Percentiles rank a stretch among this genome's conserved stretches.
Conservation (phyloP, 2,797 vertebrate genomes). For the Anguilla anguilla region DNA sequence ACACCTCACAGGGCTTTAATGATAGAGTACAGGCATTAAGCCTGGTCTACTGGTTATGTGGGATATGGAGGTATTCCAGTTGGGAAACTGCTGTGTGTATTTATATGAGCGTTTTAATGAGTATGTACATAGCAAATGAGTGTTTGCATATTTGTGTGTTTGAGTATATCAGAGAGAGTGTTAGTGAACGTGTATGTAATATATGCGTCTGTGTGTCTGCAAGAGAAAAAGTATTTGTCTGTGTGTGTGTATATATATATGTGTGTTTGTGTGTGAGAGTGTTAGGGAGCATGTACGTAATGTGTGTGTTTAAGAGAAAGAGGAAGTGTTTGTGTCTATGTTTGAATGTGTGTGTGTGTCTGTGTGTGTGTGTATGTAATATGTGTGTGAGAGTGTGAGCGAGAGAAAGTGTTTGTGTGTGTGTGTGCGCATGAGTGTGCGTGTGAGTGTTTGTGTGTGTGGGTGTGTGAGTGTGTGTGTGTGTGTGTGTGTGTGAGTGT, state of each 20-base stretch:
- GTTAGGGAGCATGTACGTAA: not conserved
- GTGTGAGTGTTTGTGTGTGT: not conserved
- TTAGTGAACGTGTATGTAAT: not conserved
- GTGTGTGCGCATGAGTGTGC: not conserved
- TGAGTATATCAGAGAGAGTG: not conserved
- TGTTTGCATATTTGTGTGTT: not conserved
- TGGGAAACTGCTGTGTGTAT: not conserved
- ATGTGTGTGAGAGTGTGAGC: not conserved
- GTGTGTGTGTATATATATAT: not conserved
- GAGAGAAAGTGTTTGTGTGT: conserved; percentile 7
- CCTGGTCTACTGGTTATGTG: not conserved
- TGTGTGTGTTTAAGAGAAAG: too few relatives aligned
- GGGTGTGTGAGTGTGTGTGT: not conserved
- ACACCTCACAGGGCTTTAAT: too few relatives aligned
- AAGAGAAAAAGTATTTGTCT: too few relatives aligned
- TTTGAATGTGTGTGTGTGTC: not conserved
- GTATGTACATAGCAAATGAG: not conserved
- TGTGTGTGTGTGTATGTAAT: not conserved
- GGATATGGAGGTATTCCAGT: not conserved
- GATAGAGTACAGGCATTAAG: too few relatives aligned
- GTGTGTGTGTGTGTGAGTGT: conserved; percentile 33
- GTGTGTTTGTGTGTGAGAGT: not conserved
- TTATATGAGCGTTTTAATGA: not conserved
- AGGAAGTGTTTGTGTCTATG: not conserved
- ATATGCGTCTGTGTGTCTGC: too few relatives aligned